Conservation (phyloP, 2,113 vertebrate genomes). For the Scatophagus argus region DNA sequence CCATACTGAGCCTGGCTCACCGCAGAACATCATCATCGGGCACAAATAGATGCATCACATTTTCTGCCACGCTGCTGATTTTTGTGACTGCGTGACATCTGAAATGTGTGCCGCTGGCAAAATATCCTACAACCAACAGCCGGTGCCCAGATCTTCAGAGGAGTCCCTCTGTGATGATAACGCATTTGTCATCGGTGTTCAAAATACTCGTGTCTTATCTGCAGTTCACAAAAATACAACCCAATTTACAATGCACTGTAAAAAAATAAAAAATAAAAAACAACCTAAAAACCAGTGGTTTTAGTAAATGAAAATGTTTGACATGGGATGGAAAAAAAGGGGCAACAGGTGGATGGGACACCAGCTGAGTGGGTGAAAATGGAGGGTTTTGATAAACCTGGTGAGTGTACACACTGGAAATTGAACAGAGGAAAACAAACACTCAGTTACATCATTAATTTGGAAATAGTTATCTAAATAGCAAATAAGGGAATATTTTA, state of each 20-base stretch:
- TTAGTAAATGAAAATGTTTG: not conserved
- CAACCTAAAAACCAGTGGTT: no score
- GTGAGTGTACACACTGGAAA: not conserved
- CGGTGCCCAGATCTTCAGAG: not conserved
- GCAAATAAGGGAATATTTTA: not conserved
- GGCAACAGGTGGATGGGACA: not conserved
- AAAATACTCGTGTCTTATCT: not conserved
- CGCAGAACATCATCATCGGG: not conserved
- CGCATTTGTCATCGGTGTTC: not conserved
- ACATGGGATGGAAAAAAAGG: not conserved
- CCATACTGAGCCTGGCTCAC: not conserved
- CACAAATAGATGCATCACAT: not conserved
- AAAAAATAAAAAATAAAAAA: no score
- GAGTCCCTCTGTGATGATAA: not conserved
- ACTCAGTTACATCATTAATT: not conserved
- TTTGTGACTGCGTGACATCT: not conserved
- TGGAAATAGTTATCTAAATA: no score
- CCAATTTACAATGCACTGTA: not conserved
- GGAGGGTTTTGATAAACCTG: not conserved
- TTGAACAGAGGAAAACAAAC: not conserved
- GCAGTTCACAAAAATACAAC: not conserved
- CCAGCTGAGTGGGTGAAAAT: not conserved
- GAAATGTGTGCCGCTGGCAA: not conserved
- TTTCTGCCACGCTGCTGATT: not conserved
- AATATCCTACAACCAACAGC: not conserved